Evolutionary conservation across 2,888 invertebrate genomes (phyloP), one percentile per base, ranked within the genome.

Genomic region (Pogonocherus hispidulus): DNA sequence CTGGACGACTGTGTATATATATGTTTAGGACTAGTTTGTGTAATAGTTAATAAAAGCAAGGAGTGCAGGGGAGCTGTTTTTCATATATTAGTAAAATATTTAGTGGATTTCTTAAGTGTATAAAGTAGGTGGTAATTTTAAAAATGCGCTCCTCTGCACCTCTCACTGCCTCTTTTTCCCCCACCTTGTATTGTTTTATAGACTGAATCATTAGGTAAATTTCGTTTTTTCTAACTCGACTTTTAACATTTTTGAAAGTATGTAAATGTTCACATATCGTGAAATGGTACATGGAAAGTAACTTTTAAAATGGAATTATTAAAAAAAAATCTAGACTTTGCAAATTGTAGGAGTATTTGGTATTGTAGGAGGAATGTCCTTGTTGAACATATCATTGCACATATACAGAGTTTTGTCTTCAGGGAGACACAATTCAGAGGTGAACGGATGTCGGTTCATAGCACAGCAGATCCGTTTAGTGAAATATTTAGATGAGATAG

Each of bases 151-250:
- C 19, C 18, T 32, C 52, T 52, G 32, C 16, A 18, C 52, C 9
- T 52, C 16, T 11, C 32, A 32, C 27, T 14, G 22, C 23, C 49
- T 11, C 16, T 32, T 57, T 41, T 47, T 18, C n/a, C 27, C 27
- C 59, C 59, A 27, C 59, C 44, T 46, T 59, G 59, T 59, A 66
- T 54, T 51, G 66, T 69, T 63, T 56, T 66, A 66, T 75, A 74
- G 71, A 74, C 70, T 73, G 66, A 71, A 68, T 60, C 41, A 51
- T 66, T 74, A 72, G 71, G 66, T 69, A 72, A 70, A 69, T 73
- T 71, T 70, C 67, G 57, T 73, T 60, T 69, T 55, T 56, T 32
- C 32, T 16, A 41, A 41, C 41, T 41, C 14, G 14, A 14, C n/a
- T 6, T 5, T 5, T 14, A 41, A 63, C 41, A 59, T 32, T 47